Percentiles rank a stretch among this genome's conserved stretches.
Conservation (phyloP, 2,888 invertebrate species). For the Drosophila pseudotakahashii region DNA sequence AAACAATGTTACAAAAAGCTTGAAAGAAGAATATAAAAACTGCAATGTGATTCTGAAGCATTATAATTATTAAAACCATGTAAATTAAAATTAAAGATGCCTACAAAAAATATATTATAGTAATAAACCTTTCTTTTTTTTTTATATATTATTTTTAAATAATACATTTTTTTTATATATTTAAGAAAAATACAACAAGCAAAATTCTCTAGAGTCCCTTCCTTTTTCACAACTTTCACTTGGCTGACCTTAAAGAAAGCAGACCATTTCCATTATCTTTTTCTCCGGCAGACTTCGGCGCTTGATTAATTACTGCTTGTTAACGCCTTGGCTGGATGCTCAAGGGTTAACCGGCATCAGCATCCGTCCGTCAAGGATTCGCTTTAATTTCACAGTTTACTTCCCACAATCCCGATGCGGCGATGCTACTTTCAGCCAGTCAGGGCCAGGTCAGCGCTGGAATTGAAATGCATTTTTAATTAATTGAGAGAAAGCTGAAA, state of each 20-base stretch:
- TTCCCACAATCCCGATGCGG: conserved; percentile 15
- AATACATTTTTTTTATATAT: too few relatives aligned
- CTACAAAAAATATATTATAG: too few relatives aligned
- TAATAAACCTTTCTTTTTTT: too few relatives aligned
- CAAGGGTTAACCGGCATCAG: conserved; percentile 50
- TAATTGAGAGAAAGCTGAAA: conserved; percentile 65
- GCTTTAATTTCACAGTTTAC: conserved; percentile 35
- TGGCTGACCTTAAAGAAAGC: conserved; percentile 16
- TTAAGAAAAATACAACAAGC: too few relatives aligned
- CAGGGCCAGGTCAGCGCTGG: conserved; percentile 59
- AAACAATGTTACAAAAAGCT: too few relatives aligned
- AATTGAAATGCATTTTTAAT: conserved; percentile 72
- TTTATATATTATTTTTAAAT: too few relatives aligned
- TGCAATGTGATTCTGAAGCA: too few relatives aligned
- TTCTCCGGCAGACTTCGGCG: conserved; percentile 40
- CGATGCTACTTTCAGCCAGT: conserved; percentile 30
- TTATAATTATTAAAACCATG: too few relatives aligned
- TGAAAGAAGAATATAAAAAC: too few relatives aligned
- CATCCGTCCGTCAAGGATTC: conserved; percentile 31
- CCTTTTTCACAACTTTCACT: conserved; percentile 6
- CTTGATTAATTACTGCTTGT: conserved; percentile 71
- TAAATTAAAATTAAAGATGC: too few relatives aligned
- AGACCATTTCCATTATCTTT: conserved; percentile 44
- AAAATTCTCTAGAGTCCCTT: not conserved
- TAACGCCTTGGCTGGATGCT: conserved; percentile 65